These are phyloP conservation scores for Dichetophora obliterata DNA, from an alignment of 2,888 invertebrate genomes.

Conservation along the genomic window DNA sequence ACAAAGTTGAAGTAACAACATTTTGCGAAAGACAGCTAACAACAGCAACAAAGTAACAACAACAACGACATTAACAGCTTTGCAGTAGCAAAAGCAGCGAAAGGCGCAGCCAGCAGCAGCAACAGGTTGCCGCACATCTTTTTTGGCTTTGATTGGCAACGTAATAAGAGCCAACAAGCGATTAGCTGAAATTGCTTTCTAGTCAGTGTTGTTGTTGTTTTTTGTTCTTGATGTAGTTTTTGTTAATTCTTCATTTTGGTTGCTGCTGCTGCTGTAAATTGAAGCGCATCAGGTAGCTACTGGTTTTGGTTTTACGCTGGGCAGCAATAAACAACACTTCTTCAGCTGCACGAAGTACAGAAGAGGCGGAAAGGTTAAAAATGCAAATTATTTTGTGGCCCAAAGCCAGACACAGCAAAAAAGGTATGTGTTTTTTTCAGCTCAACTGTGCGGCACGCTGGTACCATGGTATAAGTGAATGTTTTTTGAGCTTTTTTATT, in stretches of 20 bases:
- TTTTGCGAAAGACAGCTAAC: neutral
- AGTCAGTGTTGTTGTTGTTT: neutral
- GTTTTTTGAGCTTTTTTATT: neutral
- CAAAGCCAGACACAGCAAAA: neutral
- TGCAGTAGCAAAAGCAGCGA: neutral
- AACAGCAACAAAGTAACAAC: neutral
- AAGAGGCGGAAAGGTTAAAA: neutral
- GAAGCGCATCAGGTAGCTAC: slow-evolving; percentile 32
- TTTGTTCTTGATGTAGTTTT: neutral
- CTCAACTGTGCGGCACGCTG: neutral
- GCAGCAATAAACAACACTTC: neutral
- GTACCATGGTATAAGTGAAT: neutral
- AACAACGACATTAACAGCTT: too few species aligned
- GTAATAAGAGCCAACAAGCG: slow-evolving; percentile 17
- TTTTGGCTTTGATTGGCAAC: slow-evolving; percentile 17
- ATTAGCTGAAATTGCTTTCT: slow-evolving; percentile 14
- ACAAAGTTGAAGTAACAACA: slow-evolving; percentile 47
- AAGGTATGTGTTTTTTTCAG: neutral
- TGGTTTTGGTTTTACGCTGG: slow-evolving; percentile 25
- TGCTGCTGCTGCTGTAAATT: neutral
- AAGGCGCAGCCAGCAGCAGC: slow-evolving; percentile 31
- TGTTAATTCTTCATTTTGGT: neutral
- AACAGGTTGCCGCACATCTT: neutral
- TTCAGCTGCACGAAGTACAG: too few species aligned
- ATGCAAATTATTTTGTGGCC: neutral